A percentile compares a stretch with the other conserved stretches of the same genome.
Evolutionary conservation across 1,140 invertebrate species (phyloP).

Genomic region (Agraylea sexmaculata): DNA sequence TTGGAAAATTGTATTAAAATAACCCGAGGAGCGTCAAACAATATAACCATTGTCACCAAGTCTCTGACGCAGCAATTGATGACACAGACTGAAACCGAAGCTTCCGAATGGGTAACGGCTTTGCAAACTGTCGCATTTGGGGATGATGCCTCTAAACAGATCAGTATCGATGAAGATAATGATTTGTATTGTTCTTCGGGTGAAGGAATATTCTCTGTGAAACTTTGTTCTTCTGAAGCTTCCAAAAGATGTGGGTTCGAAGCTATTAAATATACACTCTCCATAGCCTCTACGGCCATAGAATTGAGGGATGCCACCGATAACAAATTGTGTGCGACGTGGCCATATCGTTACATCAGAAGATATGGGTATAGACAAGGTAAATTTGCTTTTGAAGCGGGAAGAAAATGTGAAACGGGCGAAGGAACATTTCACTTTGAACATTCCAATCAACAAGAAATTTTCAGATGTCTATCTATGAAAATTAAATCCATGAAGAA

Average conservation of each 20-base stretch:
- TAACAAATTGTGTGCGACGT: conserved; percentile 57
- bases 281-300: conserved; percentile 59
- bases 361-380: conserved; percentile 71
- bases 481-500: conserved; percentile 81
- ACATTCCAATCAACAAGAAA: conserved; percentile 66
- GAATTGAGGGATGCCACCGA: conserved; percentile 57
- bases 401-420: conserved; percentile 73
- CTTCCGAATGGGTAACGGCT: conserved; percentile 62
- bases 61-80: conserved; percentile 57
- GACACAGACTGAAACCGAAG: conserved; percentile 55
- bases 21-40: conserved; percentile 47
- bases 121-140: conserved; percentile 75
- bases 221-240: conserved; percentile 64
- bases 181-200: conserved; percentile 72
- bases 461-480: conserved; percentile 62
- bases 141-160: conserved; percentile 47
- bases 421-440: conserved; percentile 73
- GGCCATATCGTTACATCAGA: conserved; percentile 78
- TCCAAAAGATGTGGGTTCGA: conserved; percentile 62
- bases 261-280: conserved; percentile 55
- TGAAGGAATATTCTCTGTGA: conserved; percentile 67
- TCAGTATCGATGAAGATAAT: conserved; percentile 71
- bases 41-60: conserved; percentile 59
- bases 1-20: conserved; percentile 80
- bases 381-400: conserved; percentile 84